Conservation (phyloP, 2,113 vertebrate species). For the Mionectes macconnelli region DNA sequence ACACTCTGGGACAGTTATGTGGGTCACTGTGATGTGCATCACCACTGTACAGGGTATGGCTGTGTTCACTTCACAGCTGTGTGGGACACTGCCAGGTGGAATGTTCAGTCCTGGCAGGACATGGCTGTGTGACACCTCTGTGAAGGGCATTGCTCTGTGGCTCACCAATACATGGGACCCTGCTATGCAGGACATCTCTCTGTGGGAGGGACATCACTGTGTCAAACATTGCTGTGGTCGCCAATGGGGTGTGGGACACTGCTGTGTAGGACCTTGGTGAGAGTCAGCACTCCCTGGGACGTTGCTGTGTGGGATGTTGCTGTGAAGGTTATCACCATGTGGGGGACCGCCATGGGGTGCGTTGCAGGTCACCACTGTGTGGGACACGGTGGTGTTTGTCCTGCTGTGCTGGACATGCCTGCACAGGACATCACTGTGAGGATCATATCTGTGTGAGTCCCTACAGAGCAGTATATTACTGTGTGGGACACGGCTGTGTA, state of each 20-base stretch:
- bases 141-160: too few species aligned
- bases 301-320: background rate
- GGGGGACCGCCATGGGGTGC: too few species aligned
- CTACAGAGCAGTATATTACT: background rate
- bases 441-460: background rate
- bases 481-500: background rate
- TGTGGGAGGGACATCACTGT: background rate
- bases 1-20: background rate
- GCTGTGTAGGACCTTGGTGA: background rate
- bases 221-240: background rate
- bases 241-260: too few species aligned
- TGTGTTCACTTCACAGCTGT: background rate
- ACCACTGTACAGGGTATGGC: background rate
- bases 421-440: background rate
- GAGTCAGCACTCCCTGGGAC: background rate
- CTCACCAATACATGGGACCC: background rate
- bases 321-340: too few species aligned
- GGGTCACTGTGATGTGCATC: background rate
- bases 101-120: rapidly evolving
- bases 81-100: background rate
- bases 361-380: background rate
- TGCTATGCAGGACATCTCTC: rapidly evolving
- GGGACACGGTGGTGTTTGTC: background rate
- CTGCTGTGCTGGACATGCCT: background rate
- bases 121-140: background rate